Base-by-base conservation (phyloP, 2,888 invertebrate genomes). In the Alloplasta piceator region DNA sequence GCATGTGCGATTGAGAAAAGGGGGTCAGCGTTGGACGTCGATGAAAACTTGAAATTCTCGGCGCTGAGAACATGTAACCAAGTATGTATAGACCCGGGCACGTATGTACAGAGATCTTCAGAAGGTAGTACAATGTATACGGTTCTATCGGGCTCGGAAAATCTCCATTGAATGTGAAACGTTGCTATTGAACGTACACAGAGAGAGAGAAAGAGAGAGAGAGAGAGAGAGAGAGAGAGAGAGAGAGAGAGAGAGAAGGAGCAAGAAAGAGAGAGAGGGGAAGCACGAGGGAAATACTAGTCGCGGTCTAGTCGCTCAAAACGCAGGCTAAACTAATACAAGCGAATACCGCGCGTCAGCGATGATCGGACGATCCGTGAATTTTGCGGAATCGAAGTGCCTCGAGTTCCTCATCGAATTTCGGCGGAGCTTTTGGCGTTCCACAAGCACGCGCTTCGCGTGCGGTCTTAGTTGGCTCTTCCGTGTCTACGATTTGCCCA, bases 331-430 rank as follows among this genome's bases (percentile, higher is more conserved):
- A 6, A 16, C 16, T 39, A 39, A 60, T 50, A 6, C 52, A 16
- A 38, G 58, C 50, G 7, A 46, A 14, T n/a, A 12, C 43, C 46
- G 74, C 41, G 38, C 52, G 48, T 52, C 60, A 60, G 58, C 38
- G 43, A 60, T 61, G 60, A 80, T 46, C 52, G 16, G 73, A 64
- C 73, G 73, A 73, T 73, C 77, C 72, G 43, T 41, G 71, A 76
- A 72, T 76, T 50, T 80, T 76, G 43, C 48, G 56, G 56, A 46
- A 14, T 12, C 9, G 71, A 16, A 72, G 56, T 72, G 67, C 76
- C 72, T n/a, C 58, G 72, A 68, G 76, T 80, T 76, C 67, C 63
- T 39, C 50, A 76, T 63, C 68, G 60, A 56, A 66, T 80, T 73
- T 76, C 72, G 43, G 58, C 60, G 56, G 14, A 14, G 43, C 48